A percentile compares a stretch with the other conserved stretches of the same genome.
These are phyloP conservation scores for Peromyscus californicus DNA, from an alignment of 2,113 vertebrate genomes.

Conservation along the genomic window DNA sequence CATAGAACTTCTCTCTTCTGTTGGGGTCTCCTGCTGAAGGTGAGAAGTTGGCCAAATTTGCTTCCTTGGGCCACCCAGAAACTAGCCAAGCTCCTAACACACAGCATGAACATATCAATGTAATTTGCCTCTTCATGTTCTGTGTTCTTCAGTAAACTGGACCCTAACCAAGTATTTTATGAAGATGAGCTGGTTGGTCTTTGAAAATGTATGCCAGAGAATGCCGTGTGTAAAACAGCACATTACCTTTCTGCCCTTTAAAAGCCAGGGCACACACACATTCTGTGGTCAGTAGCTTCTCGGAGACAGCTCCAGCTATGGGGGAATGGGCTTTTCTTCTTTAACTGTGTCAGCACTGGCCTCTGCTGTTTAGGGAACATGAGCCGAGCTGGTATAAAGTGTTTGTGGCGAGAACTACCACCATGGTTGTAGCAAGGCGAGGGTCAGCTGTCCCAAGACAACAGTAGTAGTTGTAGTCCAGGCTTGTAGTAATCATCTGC, in stretches of 20 bases:
- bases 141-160: background rate
- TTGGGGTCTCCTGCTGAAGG: background rate
- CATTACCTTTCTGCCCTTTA: constrained; percentile 53
- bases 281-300: constrained; percentile 67
- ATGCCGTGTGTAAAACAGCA: background rate
- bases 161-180: background rate
- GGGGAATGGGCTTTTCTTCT: background rate
- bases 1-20: background rate
- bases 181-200: background rate
- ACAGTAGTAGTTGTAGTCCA: background rate
- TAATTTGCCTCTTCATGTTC: background rate
- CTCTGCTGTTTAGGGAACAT: constrained; percentile 58
- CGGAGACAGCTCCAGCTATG: background rate
- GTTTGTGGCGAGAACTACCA: constrained; percentile 57
- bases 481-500: background rate
- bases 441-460: constrained; percentile 34
- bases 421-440: background rate
- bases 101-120: background rate
- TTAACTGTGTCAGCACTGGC: constrained; percentile 61
- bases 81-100: background rate
- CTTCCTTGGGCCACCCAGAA: background rate
- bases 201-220: background rate
- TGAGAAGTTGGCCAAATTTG: background rate
- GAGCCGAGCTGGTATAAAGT: constrained; percentile 66
- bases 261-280: constrained; percentile 58